Evolutionary conservation across 2,113 vertebrate species (phyloP).

Genomic region (Protomyctophum bolini): DNA sequence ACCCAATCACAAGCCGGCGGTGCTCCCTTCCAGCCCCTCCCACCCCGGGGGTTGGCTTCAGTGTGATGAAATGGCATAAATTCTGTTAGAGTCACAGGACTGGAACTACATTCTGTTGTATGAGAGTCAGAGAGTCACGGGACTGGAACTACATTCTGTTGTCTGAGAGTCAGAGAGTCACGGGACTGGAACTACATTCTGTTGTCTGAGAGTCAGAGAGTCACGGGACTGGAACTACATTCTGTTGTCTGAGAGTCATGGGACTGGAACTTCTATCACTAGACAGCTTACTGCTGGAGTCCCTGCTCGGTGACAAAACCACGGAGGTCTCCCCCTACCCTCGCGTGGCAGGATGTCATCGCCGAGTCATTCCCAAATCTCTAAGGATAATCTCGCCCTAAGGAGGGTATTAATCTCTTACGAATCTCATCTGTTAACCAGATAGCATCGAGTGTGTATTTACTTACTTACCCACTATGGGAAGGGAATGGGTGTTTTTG

Average conservation of each 20-base stretch:
- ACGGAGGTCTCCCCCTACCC: background rate
- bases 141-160: background rate
- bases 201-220: background rate
- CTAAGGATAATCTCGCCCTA: background rate
- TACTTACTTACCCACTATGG: slow-evolving; percentile 11
- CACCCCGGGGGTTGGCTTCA: background rate
- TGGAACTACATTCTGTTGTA: background rate
- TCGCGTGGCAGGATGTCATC: background rate
- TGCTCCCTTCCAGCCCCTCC: too few species aligned
- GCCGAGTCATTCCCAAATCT: background rate
- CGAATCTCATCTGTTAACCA: background rate
- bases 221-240: background rate
- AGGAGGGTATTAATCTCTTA: background rate
- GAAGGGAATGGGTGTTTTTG: background rate
- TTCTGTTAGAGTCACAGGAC: background rate
- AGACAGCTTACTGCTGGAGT: too few species aligned
- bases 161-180: background rate
- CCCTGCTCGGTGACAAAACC: background rate
- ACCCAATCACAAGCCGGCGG: too few species aligned
- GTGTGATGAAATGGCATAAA: background rate
- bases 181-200: background rate
- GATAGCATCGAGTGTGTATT: slow-evolving; percentile 12
- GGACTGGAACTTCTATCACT: slow-evolving; percentile 5
- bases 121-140: background rate
- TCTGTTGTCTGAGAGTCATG: background rate